phyloP scores from a whole-genome alignment of 1,140 invertebrate species.

The Bathynomus jamesi region DNA sequence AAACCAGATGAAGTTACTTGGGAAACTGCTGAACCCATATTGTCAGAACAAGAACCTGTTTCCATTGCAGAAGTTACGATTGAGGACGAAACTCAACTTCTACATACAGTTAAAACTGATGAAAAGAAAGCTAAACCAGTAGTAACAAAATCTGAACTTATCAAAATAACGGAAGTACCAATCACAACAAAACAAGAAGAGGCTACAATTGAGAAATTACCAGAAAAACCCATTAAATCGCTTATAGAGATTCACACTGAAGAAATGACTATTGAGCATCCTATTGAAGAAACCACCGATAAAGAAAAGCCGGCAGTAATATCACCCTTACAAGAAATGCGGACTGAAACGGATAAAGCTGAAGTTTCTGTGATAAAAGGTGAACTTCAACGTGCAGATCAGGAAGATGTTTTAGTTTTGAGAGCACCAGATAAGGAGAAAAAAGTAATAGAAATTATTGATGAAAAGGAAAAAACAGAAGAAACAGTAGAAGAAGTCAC shows the following conservation, averaged over 20 bases:
- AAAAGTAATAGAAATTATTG: not conserved
- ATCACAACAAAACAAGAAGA: slow-evolving; percentile 16
- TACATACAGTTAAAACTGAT: slow-evolving; percentile 42
- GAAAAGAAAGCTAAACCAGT: slow-evolving; percentile 45
- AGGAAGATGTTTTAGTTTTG: slow-evolving; percentile 13
- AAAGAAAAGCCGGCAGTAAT: slow-evolving; percentile 44
- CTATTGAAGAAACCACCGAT: not conserved
- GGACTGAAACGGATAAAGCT: slow-evolving; percentile 27
- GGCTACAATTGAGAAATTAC: not conserved
- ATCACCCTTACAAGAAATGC: slow-evolving; percentile 38
- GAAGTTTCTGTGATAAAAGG: slow-evolving; percentile 13
- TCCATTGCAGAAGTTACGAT: slow-evolving; percentile 48
- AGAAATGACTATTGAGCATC: not conserved
- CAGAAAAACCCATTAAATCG: not conserved
- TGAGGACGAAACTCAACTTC: slow-evolving; percentile 46
- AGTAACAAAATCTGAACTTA: slow-evolving; percentile 47
- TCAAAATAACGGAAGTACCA: slow-evolving; percentile 49
- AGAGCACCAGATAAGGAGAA: slow-evolving; percentile 2
- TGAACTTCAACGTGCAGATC: slow-evolving; percentile 6
- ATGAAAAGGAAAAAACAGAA: not conserved
- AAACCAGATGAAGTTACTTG: slow-evolving; percentile 40
- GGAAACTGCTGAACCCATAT: slow-evolving; percentile 45
- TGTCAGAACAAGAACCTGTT: slow-evolving; percentile 47
- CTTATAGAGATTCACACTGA: not conserved
- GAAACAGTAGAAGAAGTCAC: slow-evolving; percentile 17